Evolutionary conservation across 92 coral and sea anemone genomes (phyloP), one percentile per base, ranked within the genome.

Genomic region (Paramuricea clavata): DNA sequence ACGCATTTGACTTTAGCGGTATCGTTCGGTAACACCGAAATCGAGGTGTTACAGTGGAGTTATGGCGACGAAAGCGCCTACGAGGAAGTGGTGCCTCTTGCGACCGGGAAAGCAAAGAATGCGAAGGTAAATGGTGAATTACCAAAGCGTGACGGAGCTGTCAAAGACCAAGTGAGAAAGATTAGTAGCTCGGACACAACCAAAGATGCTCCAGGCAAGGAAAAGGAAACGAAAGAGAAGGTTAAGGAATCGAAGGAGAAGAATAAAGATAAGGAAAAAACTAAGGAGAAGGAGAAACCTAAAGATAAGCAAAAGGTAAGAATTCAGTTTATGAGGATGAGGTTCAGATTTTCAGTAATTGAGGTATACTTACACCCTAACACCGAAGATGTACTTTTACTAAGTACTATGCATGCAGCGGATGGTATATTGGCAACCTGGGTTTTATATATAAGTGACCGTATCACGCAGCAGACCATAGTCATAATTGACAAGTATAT

Each of bases 61-160:
- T 79, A 79, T 17, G 84, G 73, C 0, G 32, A 79, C 27, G 84
- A 79, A n/a, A 28, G 56, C 12, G 44, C 21, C 5, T 79, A 79
- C 56, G 84, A 79, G 3, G 84, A 79, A n/a, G 84, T 61, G 12
- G 52, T 21, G 52, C 31, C 84, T 19, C 71, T 61, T 12, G 35
- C 39, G 56, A 61, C 65, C 0, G 47, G 57, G 28, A 25, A 26
- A 6, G 25, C 19, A 0, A 54, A 54, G 27, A 21, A 54, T 8
- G 3, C 62, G 25, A 54, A 54, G 22, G 62, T 21, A 25, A 60
- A 79, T 25, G 67, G 73, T 10, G 84, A 60, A n/a, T 27, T 36
- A n/a, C 30, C 84, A 47, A 79, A 79, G 84, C 84, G 84, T 79
- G 84, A 79, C 84, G 73, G 12, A 13, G 41, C n/a, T 31, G 72